A percentile compares a stretch with the other conserved stretches of the same genome.
phyloP scores from a whole-genome alignment of 2,113 vertebrate species.

The Porphyrio hochstetteri region DNA sequence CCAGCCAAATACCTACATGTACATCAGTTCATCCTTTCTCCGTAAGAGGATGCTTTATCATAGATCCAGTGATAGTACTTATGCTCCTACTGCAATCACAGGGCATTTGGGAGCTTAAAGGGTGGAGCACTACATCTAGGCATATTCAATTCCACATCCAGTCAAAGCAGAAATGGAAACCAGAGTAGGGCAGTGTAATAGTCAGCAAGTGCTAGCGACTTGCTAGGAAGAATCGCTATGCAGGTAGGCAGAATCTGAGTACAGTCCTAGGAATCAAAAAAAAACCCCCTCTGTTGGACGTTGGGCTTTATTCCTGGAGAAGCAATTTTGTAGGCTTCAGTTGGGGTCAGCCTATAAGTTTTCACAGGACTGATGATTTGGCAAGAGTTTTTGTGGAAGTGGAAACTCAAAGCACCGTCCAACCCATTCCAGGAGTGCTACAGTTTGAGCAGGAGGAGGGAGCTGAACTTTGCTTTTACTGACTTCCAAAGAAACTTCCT shows the following conservation, averaged over 20 bases:
- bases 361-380: neutral
- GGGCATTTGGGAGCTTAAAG: neutral
- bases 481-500: neutral
- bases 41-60: neutral
- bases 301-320: neutral
- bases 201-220: neutral
- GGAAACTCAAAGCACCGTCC: neutral
- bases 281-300: neutral
- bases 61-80: neutral
- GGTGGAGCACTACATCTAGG: neutral
- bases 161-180: neutral
- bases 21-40: neutral
- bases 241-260: neutral
- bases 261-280: neutral
- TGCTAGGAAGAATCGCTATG: neutral
- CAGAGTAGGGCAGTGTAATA: neutral
- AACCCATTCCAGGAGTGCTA: neutral
- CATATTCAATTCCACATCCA: neutral
- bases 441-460: neutral
- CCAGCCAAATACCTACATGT: neutral
- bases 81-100: neutral
- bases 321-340: neutral
- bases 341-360: neutral
- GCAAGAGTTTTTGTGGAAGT: constrained; percentile 6
- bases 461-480: neutral